Percentiles rank a stretch among this genome's conserved stretches.
phyloP scores from a whole-genome alignment of 2,113 vertebrate species.

The Oreotrochilus melanogaster region DNA sequence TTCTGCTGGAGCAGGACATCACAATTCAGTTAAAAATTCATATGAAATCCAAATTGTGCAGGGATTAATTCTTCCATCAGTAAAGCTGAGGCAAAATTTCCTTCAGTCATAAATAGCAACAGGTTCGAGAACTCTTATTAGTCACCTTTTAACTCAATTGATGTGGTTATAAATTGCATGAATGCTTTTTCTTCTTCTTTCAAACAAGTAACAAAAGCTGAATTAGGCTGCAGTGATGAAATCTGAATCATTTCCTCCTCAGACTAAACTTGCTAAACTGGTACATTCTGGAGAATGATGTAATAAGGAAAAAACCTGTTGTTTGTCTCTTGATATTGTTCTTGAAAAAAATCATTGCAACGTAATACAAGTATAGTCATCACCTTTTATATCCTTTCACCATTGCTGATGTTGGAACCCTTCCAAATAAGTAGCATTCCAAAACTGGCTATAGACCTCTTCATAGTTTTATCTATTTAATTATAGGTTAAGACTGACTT shows the following conservation, averaged over 20 bases:
- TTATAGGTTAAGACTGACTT: slow-evolving; percentile 25
- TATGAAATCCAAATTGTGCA: background rate
- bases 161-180: slow-evolving; percentile 66
- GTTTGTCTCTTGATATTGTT: slow-evolving; percentile 47
- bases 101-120: slow-evolving; percentile 20
- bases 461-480: slow-evolving; percentile 27
- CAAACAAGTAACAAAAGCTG: slow-evolving; percentile 67
- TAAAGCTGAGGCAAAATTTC: slow-evolving; percentile 28
- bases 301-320: slow-evolving; percentile 65
- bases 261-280: slow-evolving; percentile 57
- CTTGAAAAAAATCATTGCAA: slow-evolving; percentile 52
- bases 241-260: slow-evolving; percentile 61
- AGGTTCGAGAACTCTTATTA: slow-evolving; percentile 61
- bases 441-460: background rate
- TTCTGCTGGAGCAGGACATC: background rate
- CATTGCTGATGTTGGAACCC: slow-evolving; percentile 36
- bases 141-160: slow-evolving; percentile 64
- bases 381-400: slow-evolving; percentile 58
- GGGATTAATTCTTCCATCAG: background rate
- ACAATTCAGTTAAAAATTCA: background rate
- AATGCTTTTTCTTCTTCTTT: slow-evolving; percentile 53
- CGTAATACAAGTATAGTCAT: slow-evolving; percentile 41
- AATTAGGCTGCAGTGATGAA: slow-evolving; percentile 63
- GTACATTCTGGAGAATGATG: slow-evolving; percentile 65
- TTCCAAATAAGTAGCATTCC: slow-evolving; percentile 63